Conservation (phyloP, 1,140 invertebrate species). For the Scaptomyza graminum region DNA sequence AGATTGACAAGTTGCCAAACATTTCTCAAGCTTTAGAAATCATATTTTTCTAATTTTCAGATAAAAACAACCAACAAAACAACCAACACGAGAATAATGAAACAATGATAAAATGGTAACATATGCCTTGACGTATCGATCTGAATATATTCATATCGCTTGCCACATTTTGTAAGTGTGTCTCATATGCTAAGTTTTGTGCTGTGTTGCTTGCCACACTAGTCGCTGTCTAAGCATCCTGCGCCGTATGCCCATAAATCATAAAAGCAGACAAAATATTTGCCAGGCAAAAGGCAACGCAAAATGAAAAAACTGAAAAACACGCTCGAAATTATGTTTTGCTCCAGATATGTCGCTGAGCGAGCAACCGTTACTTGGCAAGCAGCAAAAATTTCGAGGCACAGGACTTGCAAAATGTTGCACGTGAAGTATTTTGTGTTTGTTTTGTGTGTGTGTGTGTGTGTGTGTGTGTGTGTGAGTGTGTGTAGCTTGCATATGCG, state of each 20-base stretch:
- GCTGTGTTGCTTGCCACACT: conserved; percentile 47
- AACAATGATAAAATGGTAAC: neutral
- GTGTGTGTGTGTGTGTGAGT: conserved; percentile 12
- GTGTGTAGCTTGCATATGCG: conserved; percentile 71
- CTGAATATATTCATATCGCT: conserved; percentile 36
- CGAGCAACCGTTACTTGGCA: conserved; percentile 12
- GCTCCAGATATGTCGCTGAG: conserved; percentile 66
- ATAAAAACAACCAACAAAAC: neutral
- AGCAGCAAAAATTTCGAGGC: conserved; percentile 34
- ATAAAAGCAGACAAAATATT: conserved; percentile 58
- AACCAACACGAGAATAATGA: no score
- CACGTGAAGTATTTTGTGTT: conserved; percentile 19
- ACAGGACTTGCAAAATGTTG: conserved; percentile 27
- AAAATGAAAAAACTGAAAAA: conserved; percentile 13
- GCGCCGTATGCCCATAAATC: conserved; percentile 60
- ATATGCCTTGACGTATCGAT: conserved; percentile 39
- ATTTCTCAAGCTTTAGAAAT: conserved; percentile 1
- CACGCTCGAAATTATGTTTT: conserved; percentile 54
- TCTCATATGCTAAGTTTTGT: conserved; percentile 34
- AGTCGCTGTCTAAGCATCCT: conserved; percentile 65
- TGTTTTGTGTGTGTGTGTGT: conserved; percentile 31
- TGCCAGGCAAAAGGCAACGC: conserved; percentile 41
- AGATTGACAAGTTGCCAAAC: neutral
- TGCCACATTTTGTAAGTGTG: conserved; percentile 6
- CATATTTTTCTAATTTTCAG: neutral